Base-by-base conservation (phyloP, 2,113 vertebrate genomes). In the Percopsis transmontana region DNA sequence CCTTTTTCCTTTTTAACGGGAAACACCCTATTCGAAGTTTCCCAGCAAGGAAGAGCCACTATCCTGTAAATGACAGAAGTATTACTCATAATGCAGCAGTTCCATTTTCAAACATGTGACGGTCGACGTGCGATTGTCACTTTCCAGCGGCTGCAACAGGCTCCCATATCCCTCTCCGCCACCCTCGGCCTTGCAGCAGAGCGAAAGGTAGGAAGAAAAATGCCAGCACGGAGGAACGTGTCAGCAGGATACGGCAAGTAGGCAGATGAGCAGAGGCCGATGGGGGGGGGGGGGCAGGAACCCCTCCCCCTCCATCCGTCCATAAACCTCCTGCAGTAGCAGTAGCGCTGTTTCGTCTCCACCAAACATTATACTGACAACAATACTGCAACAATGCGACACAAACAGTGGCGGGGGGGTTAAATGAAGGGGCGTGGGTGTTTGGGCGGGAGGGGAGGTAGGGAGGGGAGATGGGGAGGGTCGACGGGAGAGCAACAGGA, bases 401-500 rank as follows among this genome's bases (percentile, higher is more conserved):
- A 58, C 62, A 77, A 86, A 86, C 79, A 81, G 55, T 75, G 23
- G 9, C 54, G 76, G 76, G 66, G 58, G 14, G 21, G n/a, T n/a
- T n/a, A n/a, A n/a, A n/a, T n/a, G n/a, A n/a, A n/a, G n/a, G n/a
- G n/a, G n/a, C n/a, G n/a, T n/a, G n/a, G n/a, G n/a, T n/a, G n/a
- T n/a, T n/a, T n/a, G 3, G 41, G 58, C 2, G 45, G 38, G 27
- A 15, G 27, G n/a, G 50, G 19, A 8, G 0, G 44, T 15, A 19
- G 41, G 53, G 19, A 18, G 23, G 50, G 10, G 18, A 18, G 33
- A 60, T 38, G 21, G 27, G 52, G n/a, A 55, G 33, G 39, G 45
- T 52, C 15, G 8, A 67, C 21, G 41, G 13, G 41, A 9, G 54
- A 18, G 65, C 55, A 78, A 69, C 81, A 90, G 90, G 91, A 92